Percentiles rank a stretch among this genome's conserved stretches.
phyloP scores from a whole-genome alignment of 2,888 invertebrate genomes.

The Margaritifera margaritifera region DNA sequence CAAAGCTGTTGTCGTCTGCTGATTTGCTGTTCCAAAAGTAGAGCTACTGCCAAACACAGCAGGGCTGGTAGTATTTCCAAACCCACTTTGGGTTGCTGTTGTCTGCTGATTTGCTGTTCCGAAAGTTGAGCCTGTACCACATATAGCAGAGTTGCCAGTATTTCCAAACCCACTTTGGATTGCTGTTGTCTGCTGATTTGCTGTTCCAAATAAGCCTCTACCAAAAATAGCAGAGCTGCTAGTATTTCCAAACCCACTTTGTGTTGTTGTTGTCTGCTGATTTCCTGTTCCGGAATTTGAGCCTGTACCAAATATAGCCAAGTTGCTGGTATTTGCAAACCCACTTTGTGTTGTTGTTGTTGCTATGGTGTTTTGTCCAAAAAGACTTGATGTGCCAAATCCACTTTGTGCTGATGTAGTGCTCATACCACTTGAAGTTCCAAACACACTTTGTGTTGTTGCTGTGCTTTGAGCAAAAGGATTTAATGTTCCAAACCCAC shows the following conservation, averaged over 20 bases:
- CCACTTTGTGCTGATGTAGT: constrained; percentile 3
- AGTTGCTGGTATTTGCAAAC: no score
- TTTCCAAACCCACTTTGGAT: constrained; percentile 1
- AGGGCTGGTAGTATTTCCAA: neutral
- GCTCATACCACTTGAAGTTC: constrained; percentile 9
- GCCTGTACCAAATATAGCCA: no score
- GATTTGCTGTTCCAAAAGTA: neutral
- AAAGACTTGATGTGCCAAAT: constrained; percentile 4
- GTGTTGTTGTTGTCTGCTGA: neutral
- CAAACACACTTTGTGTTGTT: no score
- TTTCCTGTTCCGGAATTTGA: neutral
- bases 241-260: constrained; percentile 3
- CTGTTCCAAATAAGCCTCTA: neutral
- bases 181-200: neutral
- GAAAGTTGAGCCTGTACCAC: constrained; percentile 2
- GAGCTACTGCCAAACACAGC: neutral
- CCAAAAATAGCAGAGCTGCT: neutral
- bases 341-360: neutral
- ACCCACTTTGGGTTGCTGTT: no score
- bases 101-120: no score
- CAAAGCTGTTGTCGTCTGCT: no score
- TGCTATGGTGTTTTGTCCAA: neutral
- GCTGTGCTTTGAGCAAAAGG: neutral
- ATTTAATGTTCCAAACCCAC: constrained; percentile 6
- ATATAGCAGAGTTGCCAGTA: neutral